These are phyloP conservation scores for Platycercus adscitus DNA, from an alignment of 2,113 vertebrate genomes.

Conservation along the genomic window DNA sequence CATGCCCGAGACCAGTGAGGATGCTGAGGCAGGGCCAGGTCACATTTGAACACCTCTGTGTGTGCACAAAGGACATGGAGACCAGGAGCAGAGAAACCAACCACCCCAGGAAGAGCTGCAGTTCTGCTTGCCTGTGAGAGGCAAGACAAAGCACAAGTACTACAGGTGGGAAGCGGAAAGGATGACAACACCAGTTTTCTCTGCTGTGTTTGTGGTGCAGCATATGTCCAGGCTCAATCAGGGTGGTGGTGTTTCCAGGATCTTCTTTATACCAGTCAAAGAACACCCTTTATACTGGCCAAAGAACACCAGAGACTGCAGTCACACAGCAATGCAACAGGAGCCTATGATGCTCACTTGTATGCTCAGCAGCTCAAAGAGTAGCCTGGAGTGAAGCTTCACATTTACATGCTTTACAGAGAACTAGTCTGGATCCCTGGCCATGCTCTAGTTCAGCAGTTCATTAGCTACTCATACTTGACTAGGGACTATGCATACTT, in stretches of 20 bases:
- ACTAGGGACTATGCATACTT: neutral
- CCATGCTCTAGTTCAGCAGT: neutral
- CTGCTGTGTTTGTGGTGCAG: neutral
- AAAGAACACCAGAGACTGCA: neutral
- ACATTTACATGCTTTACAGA: neutral
- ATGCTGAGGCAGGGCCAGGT: neutral
- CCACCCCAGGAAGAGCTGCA: neutral
- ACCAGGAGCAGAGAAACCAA: neutral
- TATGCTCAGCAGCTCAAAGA: neutral
- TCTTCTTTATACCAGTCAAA: neutral
- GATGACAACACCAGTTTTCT: neutral
- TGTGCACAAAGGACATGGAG: neutral
- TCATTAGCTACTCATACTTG: neutral
- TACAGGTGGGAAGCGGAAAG: neutral
- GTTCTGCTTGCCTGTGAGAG: neutral
- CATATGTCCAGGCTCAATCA: neutral
- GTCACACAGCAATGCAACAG: neutral
- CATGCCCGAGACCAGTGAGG: neutral
- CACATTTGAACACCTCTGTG: neutral
- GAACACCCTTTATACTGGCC: neutral
- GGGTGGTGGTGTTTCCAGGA: neutral
- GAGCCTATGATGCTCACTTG: neutral
- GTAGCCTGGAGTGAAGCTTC: neutral
- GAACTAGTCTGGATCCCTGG: neutral
- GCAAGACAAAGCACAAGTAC: neutral